Evolutionary conservation across 2,888 invertebrate genomes (phyloP).

Genomic region (Boloria selene): DNA sequence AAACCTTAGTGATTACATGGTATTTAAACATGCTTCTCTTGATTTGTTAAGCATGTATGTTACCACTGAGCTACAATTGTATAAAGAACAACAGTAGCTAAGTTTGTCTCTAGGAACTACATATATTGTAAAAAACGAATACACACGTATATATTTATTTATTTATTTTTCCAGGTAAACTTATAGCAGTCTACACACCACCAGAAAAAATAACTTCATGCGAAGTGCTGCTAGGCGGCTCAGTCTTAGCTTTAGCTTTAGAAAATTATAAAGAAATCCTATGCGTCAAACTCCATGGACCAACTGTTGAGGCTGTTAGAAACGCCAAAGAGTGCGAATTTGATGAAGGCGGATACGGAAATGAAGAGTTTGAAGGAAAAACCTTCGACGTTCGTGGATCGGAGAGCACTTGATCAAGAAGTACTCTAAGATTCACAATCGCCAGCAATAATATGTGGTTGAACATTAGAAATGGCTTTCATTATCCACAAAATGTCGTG

Average conservation of each 20-base stretch:
- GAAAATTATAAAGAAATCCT: slow-evolving; percentile 85
- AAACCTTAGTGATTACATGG: too few relatives aligned
- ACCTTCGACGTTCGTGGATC: slow-evolving; percentile 80
- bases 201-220: slow-evolving; percentile 88
- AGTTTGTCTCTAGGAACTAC: too few relatives aligned
- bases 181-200: slow-evolving; percentile 90
- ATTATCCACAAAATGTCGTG: slow-evolving; percentile 1
- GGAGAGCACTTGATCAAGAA: slow-evolving; percentile 63
- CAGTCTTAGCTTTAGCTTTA: slow-evolving; percentile 86
- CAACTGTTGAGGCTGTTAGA: slow-evolving; percentile 61
- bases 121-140: too few relatives aligned
- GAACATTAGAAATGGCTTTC: slow-evolving; percentile 17
- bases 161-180: slow-evolving; percentile 83
- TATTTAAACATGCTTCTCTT: too few relatives aligned
- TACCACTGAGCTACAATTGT: too few relatives aligned
- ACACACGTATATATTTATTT: too few relatives aligned
- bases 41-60: too few relatives aligned
- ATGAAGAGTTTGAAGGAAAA: slow-evolving; percentile 56
- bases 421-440: slow-evolving; percentile 23
- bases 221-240: slow-evolving; percentile 89
- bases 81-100: too few relatives aligned
- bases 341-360: slow-evolving; percentile 77
- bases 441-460: slow-evolving; percentile 40
- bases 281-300: slow-evolving; percentile 83
- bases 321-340: slow-evolving; percentile 74